Conservation (phyloP, 1,140 invertebrate genomes). For the Phocides pigmalion region DNA sequence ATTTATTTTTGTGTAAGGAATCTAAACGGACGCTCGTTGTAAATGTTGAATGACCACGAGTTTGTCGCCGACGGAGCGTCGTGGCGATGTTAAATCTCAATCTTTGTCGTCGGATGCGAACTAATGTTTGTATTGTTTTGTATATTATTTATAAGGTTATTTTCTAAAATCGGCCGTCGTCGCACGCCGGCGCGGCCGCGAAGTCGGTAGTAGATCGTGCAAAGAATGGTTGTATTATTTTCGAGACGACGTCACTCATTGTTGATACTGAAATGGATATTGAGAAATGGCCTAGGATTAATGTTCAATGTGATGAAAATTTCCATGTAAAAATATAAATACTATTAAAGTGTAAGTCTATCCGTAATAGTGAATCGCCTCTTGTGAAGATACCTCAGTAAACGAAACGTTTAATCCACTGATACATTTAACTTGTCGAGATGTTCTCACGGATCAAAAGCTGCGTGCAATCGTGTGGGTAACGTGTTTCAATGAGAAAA, state of each 20-base stretch:
- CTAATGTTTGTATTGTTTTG: constrained; percentile 83
- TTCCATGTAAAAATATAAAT: constrained; percentile 84
- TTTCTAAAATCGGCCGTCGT: constrained; percentile 68
- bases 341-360: constrained; percentile 78
- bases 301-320: constrained; percentile 82
- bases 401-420: constrained; percentile 56
- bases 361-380: constrained; percentile 79
- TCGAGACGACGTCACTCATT: constrained; percentile 73
- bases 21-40: constrained; percentile 65
- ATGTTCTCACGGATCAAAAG: constrained; percentile 41
- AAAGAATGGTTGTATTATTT: constrained; percentile 79
- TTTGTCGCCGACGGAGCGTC: constrained; percentile 63
- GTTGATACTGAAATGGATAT: constrained; percentile 77
- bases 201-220: constrained; percentile 69
- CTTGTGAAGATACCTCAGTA: constrained; percentile 81
- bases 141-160: constrained; percentile 84
- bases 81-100: constrained; percentile 74
- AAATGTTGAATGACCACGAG: constrained; percentile 68
- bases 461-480: constrained; percentile 10
- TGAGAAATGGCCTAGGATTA: constrained; percentile 77
- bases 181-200: constrained; percentile 55
- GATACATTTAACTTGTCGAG: constrained; percentile 38
- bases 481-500: constrained; percentile 11
- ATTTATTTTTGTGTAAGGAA: constrained; percentile 82
- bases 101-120: constrained; percentile 62